phyloP scores from a whole-genome alignment of 1,140 invertebrate species.

The Camponotus pennsylvanicus region DNA sequence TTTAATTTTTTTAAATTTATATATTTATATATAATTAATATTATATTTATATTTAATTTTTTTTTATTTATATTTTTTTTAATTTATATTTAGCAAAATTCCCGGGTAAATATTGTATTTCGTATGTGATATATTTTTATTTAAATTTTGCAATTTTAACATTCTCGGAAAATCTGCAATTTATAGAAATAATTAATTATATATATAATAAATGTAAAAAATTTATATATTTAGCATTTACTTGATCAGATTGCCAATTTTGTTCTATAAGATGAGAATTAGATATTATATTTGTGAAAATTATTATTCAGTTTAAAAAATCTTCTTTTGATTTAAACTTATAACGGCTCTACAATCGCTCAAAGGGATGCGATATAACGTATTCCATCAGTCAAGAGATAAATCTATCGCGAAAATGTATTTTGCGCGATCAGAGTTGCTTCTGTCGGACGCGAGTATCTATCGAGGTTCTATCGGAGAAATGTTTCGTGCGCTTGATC shows the following conservation, averaged over 20 bases:
- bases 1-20: neutral
- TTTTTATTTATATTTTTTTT: no score
- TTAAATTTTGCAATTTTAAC: conserved; percentile 4
- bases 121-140: neutral
- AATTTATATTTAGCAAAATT: neutral
- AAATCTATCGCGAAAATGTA: conserved; percentile 43
- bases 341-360: neutral
- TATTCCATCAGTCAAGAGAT: neutral
- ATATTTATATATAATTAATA: no score
- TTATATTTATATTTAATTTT: no score
- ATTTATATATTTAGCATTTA: neutral
- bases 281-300: neutral
- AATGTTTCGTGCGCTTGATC: conserved; percentile 68
- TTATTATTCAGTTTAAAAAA: neutral
- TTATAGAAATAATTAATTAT: neutral
- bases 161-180: neutral
- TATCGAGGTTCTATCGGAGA: conserved; percentile 45
- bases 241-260: neutral
- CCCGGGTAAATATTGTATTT: neutral
- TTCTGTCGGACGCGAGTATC: conserved; percentile 9
- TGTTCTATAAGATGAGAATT: neutral
- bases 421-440: conserved; percentile 27
- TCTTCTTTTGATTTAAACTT: neutral
- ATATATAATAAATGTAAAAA: conserved; percentile 1
- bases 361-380: neutral